Conservation (phyloP, 2,797 vertebrate genomes). For the Amazona ochrocephala region DNA sequence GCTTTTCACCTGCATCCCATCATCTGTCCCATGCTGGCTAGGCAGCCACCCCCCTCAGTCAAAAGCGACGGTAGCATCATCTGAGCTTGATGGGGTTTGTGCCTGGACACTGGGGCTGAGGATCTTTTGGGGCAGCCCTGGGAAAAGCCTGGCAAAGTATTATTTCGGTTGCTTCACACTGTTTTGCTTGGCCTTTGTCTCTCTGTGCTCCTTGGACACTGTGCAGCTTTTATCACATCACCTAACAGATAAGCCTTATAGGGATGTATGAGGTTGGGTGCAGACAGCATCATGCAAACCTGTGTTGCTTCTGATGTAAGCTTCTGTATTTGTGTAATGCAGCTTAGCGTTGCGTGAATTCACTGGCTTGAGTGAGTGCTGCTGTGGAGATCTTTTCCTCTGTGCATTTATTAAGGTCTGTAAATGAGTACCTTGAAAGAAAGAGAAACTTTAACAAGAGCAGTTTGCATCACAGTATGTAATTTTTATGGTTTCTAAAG, state of each 20-base stretch:
- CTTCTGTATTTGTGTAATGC: background rate
- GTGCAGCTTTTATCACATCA: background rate
- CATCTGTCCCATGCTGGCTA: fast-evolving
- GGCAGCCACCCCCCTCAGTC: background rate
- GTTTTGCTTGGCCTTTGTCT: background rate
- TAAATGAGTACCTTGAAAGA: background rate
- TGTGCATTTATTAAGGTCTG: background rate
- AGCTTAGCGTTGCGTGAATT: background rate
- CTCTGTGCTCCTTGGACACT: background rate
- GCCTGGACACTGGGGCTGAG: background rate
- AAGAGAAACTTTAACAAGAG: background rate
- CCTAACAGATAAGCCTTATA: background rate
- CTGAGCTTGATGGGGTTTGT: background rate
- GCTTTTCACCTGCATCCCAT: background rate
- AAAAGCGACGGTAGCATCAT: background rate
- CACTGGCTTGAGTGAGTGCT: background rate
- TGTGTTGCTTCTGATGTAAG: background rate
- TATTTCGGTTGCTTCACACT: background rate
- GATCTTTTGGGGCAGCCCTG: background rate
- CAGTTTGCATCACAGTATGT: background rate
- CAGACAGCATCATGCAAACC: background rate
- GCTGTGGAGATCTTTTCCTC: background rate
- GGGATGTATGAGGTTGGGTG: background rate
- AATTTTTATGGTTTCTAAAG: background rate
- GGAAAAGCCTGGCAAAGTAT: background rate